Evolutionary conservation across 2,113 vertebrate species (phyloP).

Genomic region (Pomatorhinus ruficollis): DNA sequence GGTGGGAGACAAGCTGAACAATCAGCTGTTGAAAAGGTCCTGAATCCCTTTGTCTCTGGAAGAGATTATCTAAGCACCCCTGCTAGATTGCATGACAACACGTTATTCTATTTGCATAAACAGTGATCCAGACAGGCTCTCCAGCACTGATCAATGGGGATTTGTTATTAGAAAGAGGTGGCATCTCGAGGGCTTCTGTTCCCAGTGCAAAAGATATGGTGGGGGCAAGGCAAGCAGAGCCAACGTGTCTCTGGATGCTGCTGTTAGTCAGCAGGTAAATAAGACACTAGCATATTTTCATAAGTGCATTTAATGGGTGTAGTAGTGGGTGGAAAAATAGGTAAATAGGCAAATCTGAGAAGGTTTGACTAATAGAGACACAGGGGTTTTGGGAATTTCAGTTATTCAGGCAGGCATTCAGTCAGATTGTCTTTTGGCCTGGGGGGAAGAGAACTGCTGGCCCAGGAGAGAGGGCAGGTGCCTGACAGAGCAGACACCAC

Average conservation of each 20-base stretch:
- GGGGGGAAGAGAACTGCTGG: neutral
- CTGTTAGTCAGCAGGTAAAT: neutral
- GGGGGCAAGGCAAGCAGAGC: neutral
- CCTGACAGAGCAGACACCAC: neutral
- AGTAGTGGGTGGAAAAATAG: neutral
- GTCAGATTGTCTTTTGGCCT: neutral
- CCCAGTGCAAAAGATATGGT: neutral
- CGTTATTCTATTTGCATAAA: rapidly evolving
- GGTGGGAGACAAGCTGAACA: neutral
- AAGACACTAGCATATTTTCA: neutral
- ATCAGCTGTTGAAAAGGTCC: neutral
- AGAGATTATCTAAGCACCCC: neutral
- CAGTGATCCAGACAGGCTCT: neutral
- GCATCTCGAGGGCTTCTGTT: neutral
- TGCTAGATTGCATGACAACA: neutral
- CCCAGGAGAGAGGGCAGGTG: neutral
- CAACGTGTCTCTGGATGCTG: neutral
- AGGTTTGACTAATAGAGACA: neutral
- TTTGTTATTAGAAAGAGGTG: neutral
- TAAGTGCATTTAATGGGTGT: neutral
- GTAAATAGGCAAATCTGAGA: neutral
- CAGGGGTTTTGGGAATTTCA: neutral
- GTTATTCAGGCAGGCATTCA: neutral
- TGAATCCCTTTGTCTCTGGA: neutral
- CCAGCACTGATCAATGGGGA: neutral